Evolutionary conservation across 2,888 invertebrate species (phyloP).

Genomic region (Thera obeliscata): DNA sequence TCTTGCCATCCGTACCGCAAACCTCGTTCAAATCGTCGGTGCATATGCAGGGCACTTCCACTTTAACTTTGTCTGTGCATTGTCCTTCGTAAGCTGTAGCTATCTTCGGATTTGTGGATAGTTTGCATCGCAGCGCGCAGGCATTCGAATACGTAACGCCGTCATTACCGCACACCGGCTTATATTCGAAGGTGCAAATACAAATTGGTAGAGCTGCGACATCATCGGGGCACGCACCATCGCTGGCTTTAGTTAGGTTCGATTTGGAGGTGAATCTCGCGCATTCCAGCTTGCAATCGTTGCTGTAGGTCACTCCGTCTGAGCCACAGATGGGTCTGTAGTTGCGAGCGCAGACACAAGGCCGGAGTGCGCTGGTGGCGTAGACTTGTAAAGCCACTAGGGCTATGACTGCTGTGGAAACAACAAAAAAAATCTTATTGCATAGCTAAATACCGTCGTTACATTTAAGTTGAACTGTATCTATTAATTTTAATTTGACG

Average conservation of each 20-base stretch:
- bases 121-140: conserved; percentile 23
- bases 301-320: conserved; percentile 88
- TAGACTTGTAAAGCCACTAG: conserved; percentile 46
- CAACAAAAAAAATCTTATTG: background rate
- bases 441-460: no score
- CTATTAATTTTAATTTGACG: no score
- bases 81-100: conserved; percentile 21
- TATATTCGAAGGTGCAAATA: conserved; percentile 30
- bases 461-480: no score
- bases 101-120: conserved; percentile 14
- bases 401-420: conserved; percentile 51
- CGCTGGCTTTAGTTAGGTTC: conserved; percentile 29
- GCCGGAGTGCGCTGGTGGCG: conserved; percentile 46
- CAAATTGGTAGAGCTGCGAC: background rate
- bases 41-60: conserved; percentile 8
- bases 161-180: conserved; percentile 34
- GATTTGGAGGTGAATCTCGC: conserved; percentile 40
- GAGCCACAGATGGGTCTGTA: conserved; percentile 87
- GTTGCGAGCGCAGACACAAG: conserved; percentile 59
- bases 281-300: conserved; percentile 86
- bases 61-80: conserved; percentile 5
- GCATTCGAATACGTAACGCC: conserved; percentile 29
- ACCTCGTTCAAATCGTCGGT: conserved; percentile 8
- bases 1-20: conserved; percentile 10
- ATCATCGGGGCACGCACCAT: conserved; percentile 27